Evolutionary conservation across 2,113 vertebrate species (phyloP), one percentile per base, ranked within the genome.

Genomic region (Columba livia): DNA sequence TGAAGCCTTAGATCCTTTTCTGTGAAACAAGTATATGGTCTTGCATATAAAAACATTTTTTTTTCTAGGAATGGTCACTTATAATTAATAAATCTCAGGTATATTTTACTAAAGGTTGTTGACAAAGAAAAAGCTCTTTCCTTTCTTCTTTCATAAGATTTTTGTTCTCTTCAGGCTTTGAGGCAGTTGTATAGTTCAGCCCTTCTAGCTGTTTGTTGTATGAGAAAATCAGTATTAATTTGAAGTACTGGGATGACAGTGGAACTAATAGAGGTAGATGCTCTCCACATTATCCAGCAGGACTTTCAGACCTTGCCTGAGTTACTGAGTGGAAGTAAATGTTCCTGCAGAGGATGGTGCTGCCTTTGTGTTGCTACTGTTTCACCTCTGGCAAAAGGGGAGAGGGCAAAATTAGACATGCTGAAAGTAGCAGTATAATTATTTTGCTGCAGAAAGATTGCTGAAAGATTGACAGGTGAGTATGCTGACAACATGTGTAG

Each of bases 191-290:
- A 32, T 56, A 85, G 65, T 94, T 97, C 64, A 96, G 54, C 50
- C 88, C 91, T 97, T 96, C 94, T 85, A 89, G 38, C 89, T 96
- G 72, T 72, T 87, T 93, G 28, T 89, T 95, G 21, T 84, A 95
- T 96, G 40, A 95, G 85, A 94, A 97, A 97, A 96, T 96, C 80
- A 60, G 87, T 88, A 89, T 83, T 97, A 97, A 95, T 97, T 94
- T 90, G 93, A 97, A 98, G 85, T 95, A 87, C 79, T 96, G 84
- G 73, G 94, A 87, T 97, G 61, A 74, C 83, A 93, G 85, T 80
- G 85, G 81, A 97, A 85, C 53, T 95, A 89, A 86, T 54, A 87
- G 70, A 91, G 44, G 89, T 82, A 96, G 94, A 93, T 89, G 25
- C 53, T 91, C 48, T 97, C 87, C 64, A 91, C 77, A 81, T 91